Evolutionary conservation across 2,888 invertebrate species (phyloP), one percentile per base, ranked within the genome.

Genomic region (Agrochola lychnidis): DNA sequence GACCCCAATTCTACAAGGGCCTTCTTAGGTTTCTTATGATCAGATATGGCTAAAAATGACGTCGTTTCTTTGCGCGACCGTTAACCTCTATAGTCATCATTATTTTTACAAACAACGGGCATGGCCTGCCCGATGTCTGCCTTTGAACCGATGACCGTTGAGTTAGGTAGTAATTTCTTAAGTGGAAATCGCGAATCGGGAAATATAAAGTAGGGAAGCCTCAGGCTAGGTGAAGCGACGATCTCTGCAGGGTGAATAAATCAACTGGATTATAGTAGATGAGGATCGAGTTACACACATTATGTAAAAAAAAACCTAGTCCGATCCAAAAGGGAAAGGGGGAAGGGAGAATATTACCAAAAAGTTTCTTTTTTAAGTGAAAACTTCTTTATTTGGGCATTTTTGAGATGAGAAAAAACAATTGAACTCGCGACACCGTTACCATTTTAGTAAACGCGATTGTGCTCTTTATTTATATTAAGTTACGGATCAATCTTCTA

Each of bases 1-100:
- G n/a, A 5, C 12, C 4, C 16, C 22, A 51, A 68, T 80, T 67
- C 48, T 22, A 73, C 57, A 63, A 63, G 36, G 45, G 51, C 51
- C 19, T 48, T 19, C 2, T 63, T n/a, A 14, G 10, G 4, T 14
- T 25, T 57, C n/a, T 63, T 73, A 73, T 68, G 19, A 42, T 51
- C 70, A 19, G 19, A 48, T 62, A n/a, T 25, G 40, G 25, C n/a
- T 45, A 16, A 40, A 2, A 72, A 22, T 4, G n/a, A 30, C 36
- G 40, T 56, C 22, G 36, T 68, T n/a, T 63, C 25, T 45, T 68
- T 22, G 56, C n/a, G 30, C n/a, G 16, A n/a, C 19, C 0, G 4
- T 48, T 73, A 16, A 51, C 12, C 57, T 59, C 7, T 1, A 48
- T 45, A 42, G 19, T 5, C 3, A 45, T 73, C 14, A 42, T 14